phyloP scores from a whole-genome alignment of 2,888 invertebrate genomes.

The Polymixis lichenea region DNA sequence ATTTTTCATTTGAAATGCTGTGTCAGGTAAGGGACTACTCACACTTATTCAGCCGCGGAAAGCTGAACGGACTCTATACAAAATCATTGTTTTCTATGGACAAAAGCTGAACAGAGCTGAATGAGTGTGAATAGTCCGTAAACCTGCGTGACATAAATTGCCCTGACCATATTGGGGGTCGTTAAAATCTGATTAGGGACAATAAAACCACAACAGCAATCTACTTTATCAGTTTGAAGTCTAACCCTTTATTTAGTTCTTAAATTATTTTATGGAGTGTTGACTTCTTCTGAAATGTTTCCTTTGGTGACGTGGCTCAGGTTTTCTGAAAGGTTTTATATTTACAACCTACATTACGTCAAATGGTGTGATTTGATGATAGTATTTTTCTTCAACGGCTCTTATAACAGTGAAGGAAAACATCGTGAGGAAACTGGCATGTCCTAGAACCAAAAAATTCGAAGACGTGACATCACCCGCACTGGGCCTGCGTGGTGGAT shows the following conservation, averaged over 20 bases:
- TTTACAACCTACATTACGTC: neutral
- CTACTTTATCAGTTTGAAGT: neutral
- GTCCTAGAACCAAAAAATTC: too few relatives aligned
- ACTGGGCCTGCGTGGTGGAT: too few relatives aligned
- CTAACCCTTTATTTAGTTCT: neutral
- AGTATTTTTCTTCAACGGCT: too few relatives aligned
- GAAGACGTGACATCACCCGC: too few relatives aligned
- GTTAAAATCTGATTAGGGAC: neutral
- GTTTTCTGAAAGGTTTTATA: neutral
- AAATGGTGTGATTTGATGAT: neutral
- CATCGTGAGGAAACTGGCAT: too few relatives aligned
- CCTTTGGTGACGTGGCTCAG: neutral
- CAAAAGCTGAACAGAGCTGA: too few relatives aligned
- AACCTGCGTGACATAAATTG: neutral
- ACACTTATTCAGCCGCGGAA: too few relatives aligned
- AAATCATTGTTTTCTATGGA: too few relatives aligned
- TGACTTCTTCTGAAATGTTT: neutral
- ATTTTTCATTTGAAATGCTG: neutral
- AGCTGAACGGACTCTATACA: too few relatives aligned
- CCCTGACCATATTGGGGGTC: neutral
- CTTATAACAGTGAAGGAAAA: too few relatives aligned
- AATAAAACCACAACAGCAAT: conserved; percentile 3
- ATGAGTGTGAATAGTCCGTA: too few relatives aligned
- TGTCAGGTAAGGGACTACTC: too few relatives aligned
- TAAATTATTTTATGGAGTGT: neutral